These are phyloP conservation scores for Podarcis siculus DNA, from an alignment of 2,797 vertebrate genomes.

Conservation along the genomic window DNA sequence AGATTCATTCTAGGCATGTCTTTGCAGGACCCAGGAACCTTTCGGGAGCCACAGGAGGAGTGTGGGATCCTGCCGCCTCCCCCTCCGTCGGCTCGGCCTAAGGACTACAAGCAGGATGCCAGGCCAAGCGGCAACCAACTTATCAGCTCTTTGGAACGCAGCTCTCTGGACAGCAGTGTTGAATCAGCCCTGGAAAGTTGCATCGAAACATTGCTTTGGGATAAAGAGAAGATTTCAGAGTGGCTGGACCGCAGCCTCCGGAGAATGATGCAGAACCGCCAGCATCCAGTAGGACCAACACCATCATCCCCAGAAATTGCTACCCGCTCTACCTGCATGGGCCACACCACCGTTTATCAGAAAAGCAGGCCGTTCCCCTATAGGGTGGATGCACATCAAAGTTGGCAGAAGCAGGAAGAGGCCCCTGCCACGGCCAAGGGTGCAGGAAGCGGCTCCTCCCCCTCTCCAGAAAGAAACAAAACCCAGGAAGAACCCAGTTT, in stretches of 20 bases:
- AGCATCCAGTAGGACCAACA: neutral
- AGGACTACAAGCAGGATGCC: no score
- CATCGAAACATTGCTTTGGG: neutral
- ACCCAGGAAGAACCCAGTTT: neutral
- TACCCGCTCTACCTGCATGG: neutral
- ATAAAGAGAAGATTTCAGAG: neutral
- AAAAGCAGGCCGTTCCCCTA: neutral
- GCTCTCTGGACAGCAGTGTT: neutral
- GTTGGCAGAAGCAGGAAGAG: neutral
- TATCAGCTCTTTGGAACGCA: no score
- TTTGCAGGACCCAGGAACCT: no score
- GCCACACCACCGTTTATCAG: neutral
- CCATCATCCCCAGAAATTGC: neutral
- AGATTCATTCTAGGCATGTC: neutral
- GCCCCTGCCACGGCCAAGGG: no score
- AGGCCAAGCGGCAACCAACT: neutral
- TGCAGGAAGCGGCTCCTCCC: no score
- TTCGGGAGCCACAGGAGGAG: neutral
- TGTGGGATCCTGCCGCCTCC: neutral
- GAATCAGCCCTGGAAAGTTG: neutral
- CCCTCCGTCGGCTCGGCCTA: neutral
- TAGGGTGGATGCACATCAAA: neutral
- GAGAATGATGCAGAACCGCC: neutral
- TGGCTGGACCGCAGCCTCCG: neutral
- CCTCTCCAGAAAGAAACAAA: neutral